Conservation (phyloP, 2,888 invertebrate genomes). For the Rhaphigaster nebulosa region DNA sequence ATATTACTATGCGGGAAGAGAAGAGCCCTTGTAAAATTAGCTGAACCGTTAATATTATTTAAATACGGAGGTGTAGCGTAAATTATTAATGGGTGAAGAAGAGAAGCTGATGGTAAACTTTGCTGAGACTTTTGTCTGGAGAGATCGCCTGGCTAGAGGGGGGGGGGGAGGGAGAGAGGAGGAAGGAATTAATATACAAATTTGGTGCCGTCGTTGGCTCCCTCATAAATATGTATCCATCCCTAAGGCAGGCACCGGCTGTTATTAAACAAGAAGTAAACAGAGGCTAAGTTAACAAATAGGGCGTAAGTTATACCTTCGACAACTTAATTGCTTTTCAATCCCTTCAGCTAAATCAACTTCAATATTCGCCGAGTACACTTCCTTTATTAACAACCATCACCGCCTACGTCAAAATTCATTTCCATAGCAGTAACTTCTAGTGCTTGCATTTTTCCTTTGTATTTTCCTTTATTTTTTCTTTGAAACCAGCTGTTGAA, state of each 20-base stretch:
- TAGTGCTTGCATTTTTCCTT: neutral
- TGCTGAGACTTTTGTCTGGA: constrained; percentile 39
- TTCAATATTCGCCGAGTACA: constrained; percentile 46
- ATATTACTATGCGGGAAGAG: neutral
- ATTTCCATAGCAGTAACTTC: neutral
- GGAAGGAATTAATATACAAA: constrained; percentile 56
- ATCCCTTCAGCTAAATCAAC: constrained; percentile 49
- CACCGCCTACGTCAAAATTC: constrained; percentile 16
- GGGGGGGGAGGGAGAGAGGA: neutral
- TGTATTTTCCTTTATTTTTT: neutral
- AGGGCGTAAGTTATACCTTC: constrained; percentile 52
- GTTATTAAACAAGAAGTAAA: constrained; percentile 55
- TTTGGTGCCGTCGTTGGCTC: constrained; percentile 49
- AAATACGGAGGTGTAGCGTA: constrained; percentile 43
- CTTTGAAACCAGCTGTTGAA: neutral
- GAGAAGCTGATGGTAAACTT: constrained; percentile 43
- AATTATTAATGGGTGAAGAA: constrained; percentile 41
- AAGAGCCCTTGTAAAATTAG: neutral
- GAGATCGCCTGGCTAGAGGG: neutral
- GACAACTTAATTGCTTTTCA: constrained; percentile 50
- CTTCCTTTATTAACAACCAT: constrained; percentile 48
- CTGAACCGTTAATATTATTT: constrained; percentile 33
- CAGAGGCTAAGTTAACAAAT: constrained; percentile 51
- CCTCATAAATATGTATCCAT: constrained; percentile 56
- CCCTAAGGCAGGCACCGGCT: constrained; percentile 46